These are phyloP conservation scores for Cololabis saira DNA, from an alignment of 2,113 vertebrate species.

Conservation along the genomic window DNA sequence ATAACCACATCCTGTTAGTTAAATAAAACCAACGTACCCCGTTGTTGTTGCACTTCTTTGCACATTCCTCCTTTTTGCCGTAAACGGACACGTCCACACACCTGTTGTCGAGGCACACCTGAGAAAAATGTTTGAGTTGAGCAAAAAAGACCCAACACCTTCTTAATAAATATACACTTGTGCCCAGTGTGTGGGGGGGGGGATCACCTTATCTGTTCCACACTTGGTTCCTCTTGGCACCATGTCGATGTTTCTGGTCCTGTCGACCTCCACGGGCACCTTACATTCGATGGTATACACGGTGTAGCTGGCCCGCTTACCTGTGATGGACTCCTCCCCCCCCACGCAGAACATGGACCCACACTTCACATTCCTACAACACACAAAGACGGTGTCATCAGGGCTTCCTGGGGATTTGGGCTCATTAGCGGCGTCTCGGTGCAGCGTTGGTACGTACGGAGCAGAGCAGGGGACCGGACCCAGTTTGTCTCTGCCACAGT, in stretches of 20 bases:
- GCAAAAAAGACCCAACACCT: neutral
- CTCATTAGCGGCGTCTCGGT: neutral
- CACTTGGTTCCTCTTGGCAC: slow-evolving; percentile 86
- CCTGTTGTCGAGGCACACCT: slow-evolving; percentile 87
- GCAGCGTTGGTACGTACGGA: slow-evolving; percentile 69
- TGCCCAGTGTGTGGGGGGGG: accelerated
- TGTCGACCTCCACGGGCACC: slow-evolving; percentile 49
- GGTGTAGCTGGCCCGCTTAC: slow-evolving; percentile 55
- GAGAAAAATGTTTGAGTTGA: slow-evolving; percentile 13
- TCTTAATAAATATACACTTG: too few relatives aligned
- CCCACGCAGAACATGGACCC: slow-evolving; percentile 84
- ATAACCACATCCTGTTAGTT: too few relatives aligned
- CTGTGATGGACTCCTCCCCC: slow-evolving; percentile 70
- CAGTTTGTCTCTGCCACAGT: slow-evolving; percentile 76
- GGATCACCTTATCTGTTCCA: slow-evolving; percentile 82
- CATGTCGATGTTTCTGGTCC: slow-evolving; percentile 67
- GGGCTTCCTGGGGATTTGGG: neutral
- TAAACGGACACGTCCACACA: slow-evolving; percentile 85
- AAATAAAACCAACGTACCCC: slow-evolving; percentile 81
- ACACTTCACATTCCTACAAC: slow-evolving; percentile 81
- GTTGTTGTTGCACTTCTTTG: slow-evolving; percentile 82
- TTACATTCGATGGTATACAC: slow-evolving; percentile 46
- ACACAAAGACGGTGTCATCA: neutral
- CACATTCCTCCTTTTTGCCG: slow-evolving; percentile 81
- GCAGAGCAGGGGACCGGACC: slow-evolving; percentile 74